Percentiles rank a stretch among this genome's conserved stretches.
Evolutionary conservation across 2,888 invertebrate genomes (phyloP).

Genomic region (Autographa gamma): DNA sequence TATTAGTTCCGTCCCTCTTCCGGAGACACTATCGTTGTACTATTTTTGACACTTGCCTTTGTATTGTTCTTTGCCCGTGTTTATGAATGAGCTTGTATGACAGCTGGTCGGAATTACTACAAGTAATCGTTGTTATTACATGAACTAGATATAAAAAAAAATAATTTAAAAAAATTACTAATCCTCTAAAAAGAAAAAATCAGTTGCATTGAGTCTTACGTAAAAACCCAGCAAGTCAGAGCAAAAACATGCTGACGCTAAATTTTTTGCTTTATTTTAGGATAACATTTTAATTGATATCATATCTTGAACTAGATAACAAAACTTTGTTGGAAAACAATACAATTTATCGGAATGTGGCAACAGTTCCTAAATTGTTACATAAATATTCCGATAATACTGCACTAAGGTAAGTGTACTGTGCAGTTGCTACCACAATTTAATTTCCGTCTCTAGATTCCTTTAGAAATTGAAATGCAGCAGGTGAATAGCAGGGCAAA

Average conservation of each 20-base stretch:
- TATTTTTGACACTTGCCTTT: conserved; percentile 14
- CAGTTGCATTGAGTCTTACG: not conserved
- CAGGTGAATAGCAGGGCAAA: conserved; percentile 47
- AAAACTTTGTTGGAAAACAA: not conserved
- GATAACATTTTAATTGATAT: conserved; percentile 1
- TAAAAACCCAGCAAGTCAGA: not conserved
- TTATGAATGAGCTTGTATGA: conserved; percentile 29
- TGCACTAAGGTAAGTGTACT: conserved; percentile 10
- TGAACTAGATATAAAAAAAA: not conserved
- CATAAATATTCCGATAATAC: not conserved
- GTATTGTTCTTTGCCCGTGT: not conserved
- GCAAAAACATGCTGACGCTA: not conserved
- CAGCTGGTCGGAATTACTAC: not conserved
- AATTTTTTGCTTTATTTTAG: not conserved
- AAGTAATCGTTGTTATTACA: not conserved
- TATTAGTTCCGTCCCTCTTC: conserved; percentile 32
- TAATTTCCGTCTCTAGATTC: conserved; percentile 37
- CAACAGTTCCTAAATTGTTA: conserved; percentile 17
- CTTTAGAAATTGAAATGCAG: conserved; percentile 44
- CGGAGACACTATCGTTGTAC: conserved; percentile 22
- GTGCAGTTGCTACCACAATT: conserved; percentile 32
- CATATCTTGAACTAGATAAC: not conserved
- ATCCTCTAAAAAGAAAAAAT: not conserved
- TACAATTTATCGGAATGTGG: conserved; percentile 7
- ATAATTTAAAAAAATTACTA: not conserved